Evolutionary conservation across 1,140 invertebrate species (phyloP).

Genomic region (Conus betulinus): DNA sequence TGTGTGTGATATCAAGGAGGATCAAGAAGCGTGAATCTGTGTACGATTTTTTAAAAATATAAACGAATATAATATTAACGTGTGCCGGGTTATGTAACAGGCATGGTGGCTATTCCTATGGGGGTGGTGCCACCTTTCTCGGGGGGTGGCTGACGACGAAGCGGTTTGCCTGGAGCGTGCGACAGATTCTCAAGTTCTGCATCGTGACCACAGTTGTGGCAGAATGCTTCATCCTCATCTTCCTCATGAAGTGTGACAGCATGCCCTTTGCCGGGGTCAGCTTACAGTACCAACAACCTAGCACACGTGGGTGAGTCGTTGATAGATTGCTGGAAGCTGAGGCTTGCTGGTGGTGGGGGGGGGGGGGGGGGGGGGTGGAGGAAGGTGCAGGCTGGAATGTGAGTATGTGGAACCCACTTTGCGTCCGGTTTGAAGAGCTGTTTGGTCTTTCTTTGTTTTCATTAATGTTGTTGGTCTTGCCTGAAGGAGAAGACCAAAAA

Average conservation of each 20-base stretch:
- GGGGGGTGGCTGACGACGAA: constrained; percentile 89
- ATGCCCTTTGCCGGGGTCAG: constrained; percentile 85
- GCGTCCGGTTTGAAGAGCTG: neutral
- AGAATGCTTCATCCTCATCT: constrained; percentile 81
- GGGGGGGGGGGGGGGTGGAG: neutral
- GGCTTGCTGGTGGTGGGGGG: neutral
- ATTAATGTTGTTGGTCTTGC: too few species aligned
- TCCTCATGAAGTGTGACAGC: constrained; percentile 86
- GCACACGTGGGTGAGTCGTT: neutral
- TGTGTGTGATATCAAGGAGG: too few species aligned
- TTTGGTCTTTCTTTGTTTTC: too few species aligned
- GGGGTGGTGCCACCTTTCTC: constrained; percentile 86
- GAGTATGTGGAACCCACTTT: neutral
- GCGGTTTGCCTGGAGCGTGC: constrained; percentile 82
- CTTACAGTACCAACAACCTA: constrained; percentile 56
- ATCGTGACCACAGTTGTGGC: constrained; percentile 80
- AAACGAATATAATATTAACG: too few species aligned
- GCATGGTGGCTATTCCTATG: constrained; percentile 84
- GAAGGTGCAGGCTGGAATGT: neutral
- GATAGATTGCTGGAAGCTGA: neutral
- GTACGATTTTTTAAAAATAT: too few species aligned
- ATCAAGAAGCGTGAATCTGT: too few species aligned
- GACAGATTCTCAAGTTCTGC: constrained; percentile 87
- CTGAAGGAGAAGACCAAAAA: too few species aligned
- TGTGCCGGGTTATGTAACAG: constrained; percentile 68